Base-by-base conservation (phyloP, 2,797 vertebrate species). In the Cirrhinus molitorella region DNA sequence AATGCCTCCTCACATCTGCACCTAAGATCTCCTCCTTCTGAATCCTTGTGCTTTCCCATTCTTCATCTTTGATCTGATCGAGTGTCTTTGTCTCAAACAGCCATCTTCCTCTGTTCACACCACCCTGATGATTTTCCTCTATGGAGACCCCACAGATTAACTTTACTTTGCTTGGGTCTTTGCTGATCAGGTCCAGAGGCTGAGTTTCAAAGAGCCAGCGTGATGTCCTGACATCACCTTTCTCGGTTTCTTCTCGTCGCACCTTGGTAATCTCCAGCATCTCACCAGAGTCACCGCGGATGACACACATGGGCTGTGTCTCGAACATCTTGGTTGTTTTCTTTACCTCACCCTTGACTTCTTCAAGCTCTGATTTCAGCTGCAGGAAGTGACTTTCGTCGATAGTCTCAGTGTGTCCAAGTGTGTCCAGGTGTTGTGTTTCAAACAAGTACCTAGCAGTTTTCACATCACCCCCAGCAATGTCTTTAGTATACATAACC, bases 141-240 rank as follows among this genome's bases (percentile, higher is more conserved):
- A 96, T 96, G 63, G 97, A 97, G 87, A 97, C 96, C 17, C 95
- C 93, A 86, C 92, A 93, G 51, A 97, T 94, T 21, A 97, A 88
- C 89, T 97, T 97, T 40, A 97, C 94, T 90, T 94, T 87, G 0
- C 93, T 78, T 0, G 95, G 92, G 86, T 97, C 95, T 92, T 95
- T 95, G 88, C 92, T 96, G 85, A 97, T 97, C 87, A 94, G 91
- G 68, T 96, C 95, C 75, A 97, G 91, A 31, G 95, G 94, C 83
- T 97, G 95, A 0, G 92, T 98, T 94, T 96, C 96, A 94, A 97
- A 97, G 88, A 93, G 95, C 95, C 96, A 96, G 0, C 94, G 95
- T 13, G 95, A 96, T 3, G 94, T 95, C 91, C 94, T 97, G 9
- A 97, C 95, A 40, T 96, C 94, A 17, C 95, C 96, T 83, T 94